These are phyloP conservation scores for Heterodera filipjevi DNA, from an alignment of 2,888 invertebrate species.

Conservation along the genomic window DNA sequence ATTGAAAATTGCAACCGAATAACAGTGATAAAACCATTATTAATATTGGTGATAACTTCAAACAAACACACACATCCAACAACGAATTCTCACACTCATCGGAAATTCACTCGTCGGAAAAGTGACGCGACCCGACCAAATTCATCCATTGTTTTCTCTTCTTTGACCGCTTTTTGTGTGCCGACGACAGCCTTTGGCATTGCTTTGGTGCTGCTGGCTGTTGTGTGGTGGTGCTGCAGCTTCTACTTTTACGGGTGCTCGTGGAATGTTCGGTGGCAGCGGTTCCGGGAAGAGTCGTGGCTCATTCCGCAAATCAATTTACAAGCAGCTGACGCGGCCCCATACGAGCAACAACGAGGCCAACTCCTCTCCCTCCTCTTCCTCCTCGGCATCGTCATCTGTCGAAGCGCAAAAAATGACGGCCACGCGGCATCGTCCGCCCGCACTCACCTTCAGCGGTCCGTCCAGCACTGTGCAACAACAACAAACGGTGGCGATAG, in stretches of 20 bases:
- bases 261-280: slow-evolving; percentile 29
- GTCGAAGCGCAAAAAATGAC: not conserved
- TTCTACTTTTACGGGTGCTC: not conserved
- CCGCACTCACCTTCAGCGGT: slow-evolving; percentile 17
- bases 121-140: not conserved
- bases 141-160: not conserved
- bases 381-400: not conserved
- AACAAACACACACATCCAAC: not conserved
- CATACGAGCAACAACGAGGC: not conserved
- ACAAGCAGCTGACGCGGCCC: slow-evolving; percentile 26
- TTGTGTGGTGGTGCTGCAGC: not conserved
- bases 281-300: slow-evolving; percentile 28
- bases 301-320: slow-evolving; percentile 32
- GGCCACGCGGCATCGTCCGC: slow-evolving; percentile 3
- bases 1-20: not conserved
- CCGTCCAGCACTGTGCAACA: slow-evolving; percentile 4
- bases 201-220: too few species aligned
- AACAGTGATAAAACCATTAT: not conserved
- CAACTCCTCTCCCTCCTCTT: not conserved
- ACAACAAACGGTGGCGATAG: not conserved
- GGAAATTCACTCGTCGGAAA: slow-evolving; percentile 2
- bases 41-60: not conserved
- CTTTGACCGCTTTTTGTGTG: not conserved
- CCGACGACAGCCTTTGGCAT: too few species aligned
- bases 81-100: not conserved